Percentiles rank a stretch among this genome's conserved stretches.
These are phyloP conservation scores for Notolepis coatsorum DNA, from an alignment of 2,797 vertebrate species.

Conservation along the genomic window DNA sequence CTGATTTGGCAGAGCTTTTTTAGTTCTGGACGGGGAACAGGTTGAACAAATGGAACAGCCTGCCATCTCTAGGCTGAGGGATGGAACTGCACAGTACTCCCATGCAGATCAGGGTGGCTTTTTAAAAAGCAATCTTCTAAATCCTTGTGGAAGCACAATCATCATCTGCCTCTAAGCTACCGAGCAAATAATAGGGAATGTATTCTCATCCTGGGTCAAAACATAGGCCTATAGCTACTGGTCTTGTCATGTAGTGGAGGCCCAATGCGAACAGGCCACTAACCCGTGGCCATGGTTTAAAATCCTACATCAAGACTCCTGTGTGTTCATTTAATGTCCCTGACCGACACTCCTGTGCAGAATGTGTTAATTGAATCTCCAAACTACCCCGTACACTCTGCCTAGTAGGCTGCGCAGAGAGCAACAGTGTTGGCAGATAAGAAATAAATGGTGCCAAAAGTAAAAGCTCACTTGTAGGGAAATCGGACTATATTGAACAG, in stretches of 20 bases:
- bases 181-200: background rate
- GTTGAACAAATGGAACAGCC: constrained; percentile 4
- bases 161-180: background rate
- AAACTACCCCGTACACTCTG: no score
- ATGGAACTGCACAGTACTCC: background rate
- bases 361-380: no score
- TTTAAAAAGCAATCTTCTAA: background rate
- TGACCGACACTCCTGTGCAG: no score
- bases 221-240: no score
- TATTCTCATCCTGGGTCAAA: no score
- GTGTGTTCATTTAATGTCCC: no score
- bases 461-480: no score
- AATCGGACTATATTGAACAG: background rate
- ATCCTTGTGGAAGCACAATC: background rate
- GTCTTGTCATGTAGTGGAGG: no score
- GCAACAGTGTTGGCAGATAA: background rate
- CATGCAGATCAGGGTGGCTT: background rate
- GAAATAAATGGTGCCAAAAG: background rate
- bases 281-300: no score
- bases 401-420: no score
- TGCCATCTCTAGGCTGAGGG: constrained; percentile 44
- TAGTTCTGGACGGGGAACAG: background rate
- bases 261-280: no score
- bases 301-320: background rate
- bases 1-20: constrained; percentile 14